A percentile compares a stretch with the other conserved stretches of the same genome.
Conservation (phyloP, 2,888 invertebrate species). For the Alsophila aescularia region DNA sequence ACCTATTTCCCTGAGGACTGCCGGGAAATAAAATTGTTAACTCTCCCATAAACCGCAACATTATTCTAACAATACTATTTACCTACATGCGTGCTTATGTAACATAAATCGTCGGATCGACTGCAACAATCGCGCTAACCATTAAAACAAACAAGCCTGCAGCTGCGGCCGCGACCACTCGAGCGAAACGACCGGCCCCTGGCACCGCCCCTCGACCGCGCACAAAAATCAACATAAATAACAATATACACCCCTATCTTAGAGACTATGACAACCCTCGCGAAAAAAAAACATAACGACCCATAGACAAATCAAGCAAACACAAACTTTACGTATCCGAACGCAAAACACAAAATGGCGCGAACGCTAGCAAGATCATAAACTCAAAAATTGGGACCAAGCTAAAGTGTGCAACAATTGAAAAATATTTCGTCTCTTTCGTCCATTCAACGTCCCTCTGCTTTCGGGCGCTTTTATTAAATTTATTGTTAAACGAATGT, state of each 20-base stretch:
- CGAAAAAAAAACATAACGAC: constrained; percentile 41
- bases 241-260: constrained; percentile 84
- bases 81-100: constrained; percentile 58
- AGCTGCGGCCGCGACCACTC: constrained; percentile 76
- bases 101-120: constrained; percentile 58
- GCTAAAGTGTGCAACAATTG: constrained; percentile 82
- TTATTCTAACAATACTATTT: constrained; percentile 43
- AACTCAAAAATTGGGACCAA: constrained; percentile 41
- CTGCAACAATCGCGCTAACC: constrained; percentile 71
- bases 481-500: constrained; percentile 83
- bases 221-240: constrained; percentile 84
- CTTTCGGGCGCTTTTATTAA: constrained; percentile 78
- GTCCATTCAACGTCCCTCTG: constrained; percentile 80
- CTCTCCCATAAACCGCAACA: constrained; percentile 21
- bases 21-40: constrained; percentile 50
- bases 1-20: neutral
- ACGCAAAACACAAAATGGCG: constrained; percentile 41
- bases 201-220: constrained; percentile 74
- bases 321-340: constrained; percentile 30
- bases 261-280: constrained; percentile 65
- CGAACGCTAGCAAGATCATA: constrained; percentile 23
- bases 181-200: constrained; percentile 73
- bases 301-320: constrained; percentile 36
- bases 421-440: constrained; percentile 83
- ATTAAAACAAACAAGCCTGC: constrained; percentile 79